Evolutionary conservation across 2,888 invertebrate species (phyloP).

Genomic region (Achlya flavicornis): DNA sequence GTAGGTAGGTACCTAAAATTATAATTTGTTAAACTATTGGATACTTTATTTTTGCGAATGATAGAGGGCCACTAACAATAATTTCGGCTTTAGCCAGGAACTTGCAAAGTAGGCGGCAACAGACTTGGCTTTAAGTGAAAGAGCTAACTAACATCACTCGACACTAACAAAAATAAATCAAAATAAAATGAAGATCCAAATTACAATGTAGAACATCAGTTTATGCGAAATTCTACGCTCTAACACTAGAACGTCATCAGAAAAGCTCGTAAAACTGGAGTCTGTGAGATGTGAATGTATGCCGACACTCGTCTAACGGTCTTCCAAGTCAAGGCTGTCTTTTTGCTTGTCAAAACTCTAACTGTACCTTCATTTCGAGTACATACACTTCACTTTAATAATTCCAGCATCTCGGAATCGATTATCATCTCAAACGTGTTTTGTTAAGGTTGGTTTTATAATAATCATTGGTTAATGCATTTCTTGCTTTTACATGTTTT

Average conservation of each 20-base stretch:
- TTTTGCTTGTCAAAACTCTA: constrained; percentile 77
- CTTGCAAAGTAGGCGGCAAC: too few species aligned
- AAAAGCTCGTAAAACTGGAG: constrained; percentile 2
- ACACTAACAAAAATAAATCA: too few species aligned
- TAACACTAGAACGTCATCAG: not conserved
- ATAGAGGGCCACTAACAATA: too few species aligned
- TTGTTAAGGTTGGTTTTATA: constrained; percentile 26
- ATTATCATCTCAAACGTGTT: constrained; percentile 41
- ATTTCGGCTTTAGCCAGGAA: too few species aligned
- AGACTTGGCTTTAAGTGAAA: too few species aligned
- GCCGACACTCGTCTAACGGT: constrained; percentile 62
- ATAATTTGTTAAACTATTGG: too few species aligned
- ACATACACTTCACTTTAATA: constrained; percentile 45
- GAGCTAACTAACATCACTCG: too few species aligned
- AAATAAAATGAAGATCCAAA: too few species aligned
- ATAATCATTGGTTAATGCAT: not conserved
- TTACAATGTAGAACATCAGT: not conserved
- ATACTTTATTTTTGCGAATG: too few species aligned
- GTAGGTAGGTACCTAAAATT: too few species aligned
- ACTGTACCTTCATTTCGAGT: constrained; percentile 67
- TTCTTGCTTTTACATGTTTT: not conserved
- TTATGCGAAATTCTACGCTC: not conserved
- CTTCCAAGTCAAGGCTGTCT: constrained; percentile 52
- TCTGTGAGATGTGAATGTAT: constrained; percentile 40
- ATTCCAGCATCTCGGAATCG: constrained; percentile 30